Conservation (phyloP, 2,113 vertebrate species). For the Anser brachyrhynchus region DNA sequence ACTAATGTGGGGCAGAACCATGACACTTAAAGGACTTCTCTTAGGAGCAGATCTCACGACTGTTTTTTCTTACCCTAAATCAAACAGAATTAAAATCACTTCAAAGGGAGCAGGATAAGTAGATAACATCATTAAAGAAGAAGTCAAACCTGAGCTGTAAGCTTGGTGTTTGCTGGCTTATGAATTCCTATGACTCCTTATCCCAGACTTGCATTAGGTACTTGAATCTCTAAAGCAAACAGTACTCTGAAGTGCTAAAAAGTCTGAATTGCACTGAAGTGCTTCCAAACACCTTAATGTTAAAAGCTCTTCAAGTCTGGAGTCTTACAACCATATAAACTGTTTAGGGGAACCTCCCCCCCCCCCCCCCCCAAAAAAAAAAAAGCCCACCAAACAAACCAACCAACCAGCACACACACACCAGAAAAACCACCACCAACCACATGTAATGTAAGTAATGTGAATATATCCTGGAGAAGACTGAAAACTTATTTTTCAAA, state of each 20-base stretch:
- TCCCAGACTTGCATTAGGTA: accelerated
- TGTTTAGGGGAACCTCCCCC: too few species aligned
- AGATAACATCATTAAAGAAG: background rate
- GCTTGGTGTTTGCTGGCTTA: background rate
- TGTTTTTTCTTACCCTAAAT: background rate
- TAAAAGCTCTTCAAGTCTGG: background rate
- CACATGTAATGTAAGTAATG: background rate
- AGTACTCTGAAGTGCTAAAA: background rate
- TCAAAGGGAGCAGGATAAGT: background rate
- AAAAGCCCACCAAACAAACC: background rate
- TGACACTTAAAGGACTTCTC: background rate
- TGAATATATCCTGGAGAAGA: background rate
- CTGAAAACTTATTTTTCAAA: background rate
- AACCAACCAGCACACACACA: background rate
- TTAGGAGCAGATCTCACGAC: background rate
- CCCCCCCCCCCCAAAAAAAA: background rate
- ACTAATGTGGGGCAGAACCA: background rate
- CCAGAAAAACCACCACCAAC: background rate
- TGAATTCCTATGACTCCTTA: background rate
- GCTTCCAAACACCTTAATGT: background rate
- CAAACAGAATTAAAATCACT: background rate
- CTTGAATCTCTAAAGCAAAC: background rate
- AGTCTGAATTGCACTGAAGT: background rate
- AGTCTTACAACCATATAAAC: background rate
- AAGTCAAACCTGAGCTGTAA: background rate